Conservation (phyloP, 2,888 invertebrate genomes). For the Incurvaria masculella region DNA sequence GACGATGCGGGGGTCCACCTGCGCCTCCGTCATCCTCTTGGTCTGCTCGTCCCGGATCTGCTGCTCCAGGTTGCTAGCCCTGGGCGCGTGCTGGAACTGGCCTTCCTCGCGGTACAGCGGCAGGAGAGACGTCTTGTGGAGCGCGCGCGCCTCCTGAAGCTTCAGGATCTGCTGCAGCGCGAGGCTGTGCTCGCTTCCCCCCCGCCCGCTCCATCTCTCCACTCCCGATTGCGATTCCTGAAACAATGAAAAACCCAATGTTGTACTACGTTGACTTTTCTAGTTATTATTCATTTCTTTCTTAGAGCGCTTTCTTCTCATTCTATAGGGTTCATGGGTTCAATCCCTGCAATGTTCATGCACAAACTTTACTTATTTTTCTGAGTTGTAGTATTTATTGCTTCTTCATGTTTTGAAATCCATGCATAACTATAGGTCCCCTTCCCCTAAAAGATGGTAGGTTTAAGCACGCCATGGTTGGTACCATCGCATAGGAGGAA, state of each 20-base stretch:
- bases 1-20: conserved; percentile 39
- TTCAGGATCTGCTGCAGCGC: conserved; percentile 90
- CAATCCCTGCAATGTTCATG: too few species aligned
- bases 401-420: too few species aligned
- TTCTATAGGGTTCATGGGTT: too few species aligned
- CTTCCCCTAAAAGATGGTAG: too few species aligned
- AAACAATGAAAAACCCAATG: conserved; percentile 35
- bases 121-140: conserved; percentile 54
- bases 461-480: too few species aligned
- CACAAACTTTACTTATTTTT: too few species aligned
- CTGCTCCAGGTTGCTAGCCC: conserved; percentile 40
- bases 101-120: conserved; percentile 47
- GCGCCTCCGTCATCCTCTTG: conserved; percentile 25
- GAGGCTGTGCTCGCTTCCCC: conserved; percentile 85
- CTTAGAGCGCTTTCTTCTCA: too few species aligned
- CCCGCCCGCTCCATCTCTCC: conserved; percentile 87
- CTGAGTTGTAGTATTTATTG: too few species aligned
- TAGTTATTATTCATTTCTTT: too few species aligned
- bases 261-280: too few species aligned
- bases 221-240: conserved; percentile 82
- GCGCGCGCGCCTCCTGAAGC: conserved; percentile 83
- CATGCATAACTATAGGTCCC: too few species aligned
- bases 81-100: conserved; percentile 46
- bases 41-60: conserved; percentile 21
- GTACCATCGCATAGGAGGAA: too few species aligned